Base-by-base conservation (phyloP, 1,140 invertebrate genomes). In the Hydropsyche tenuis region DNA sequence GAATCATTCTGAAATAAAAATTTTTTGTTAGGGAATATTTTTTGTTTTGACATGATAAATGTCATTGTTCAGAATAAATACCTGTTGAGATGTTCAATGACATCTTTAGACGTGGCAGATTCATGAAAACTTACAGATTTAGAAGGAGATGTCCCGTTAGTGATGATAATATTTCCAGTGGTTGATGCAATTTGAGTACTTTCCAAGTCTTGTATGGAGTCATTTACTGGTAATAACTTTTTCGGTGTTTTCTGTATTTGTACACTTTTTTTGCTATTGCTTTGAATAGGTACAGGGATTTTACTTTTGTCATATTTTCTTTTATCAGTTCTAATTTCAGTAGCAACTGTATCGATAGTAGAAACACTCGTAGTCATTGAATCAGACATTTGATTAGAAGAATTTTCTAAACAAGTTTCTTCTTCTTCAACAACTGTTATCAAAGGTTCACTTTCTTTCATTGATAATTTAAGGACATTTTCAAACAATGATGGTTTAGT, bases 71-170 rank as follows among this genome's bases (percentile, higher is more conserved):
- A 48, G 14, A n/a, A 16, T 6, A 48, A 11, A 11, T 69, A 83
- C 78, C 90, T 85, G 80, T 92, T 91, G 27, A 92, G 81, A 80
- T 92, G 90, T 75, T 91, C 90, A 73, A 92, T 92, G n/a, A 92
- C 89, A 79, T 92, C 90, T 79, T 91, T 92, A 25, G 90, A 91
- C 30, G 90, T 91, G 4, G 90, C 90, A 51, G 88, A 85, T 79
- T 91, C 90, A 78, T 91, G 90, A 79, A 91, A 91, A 82, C 89
- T 90, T 42, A 90, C 78, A 1, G 84, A 83, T 73, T 86, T 75
- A 64, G 74, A 75, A 75, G 83, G 81, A 0, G 83, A 82, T 0
- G 83, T 82, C 9, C 82, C 83, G 68, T 84, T 81, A 30, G 82
- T 83, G 16, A 85, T 82, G 18, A 76, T 75, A 5, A 76, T 72